Percentiles rank a stretch among this genome's conserved stretches.
Conservation (phyloP, 2,888 invertebrate genomes). For the Xylota segnis region DNA sequence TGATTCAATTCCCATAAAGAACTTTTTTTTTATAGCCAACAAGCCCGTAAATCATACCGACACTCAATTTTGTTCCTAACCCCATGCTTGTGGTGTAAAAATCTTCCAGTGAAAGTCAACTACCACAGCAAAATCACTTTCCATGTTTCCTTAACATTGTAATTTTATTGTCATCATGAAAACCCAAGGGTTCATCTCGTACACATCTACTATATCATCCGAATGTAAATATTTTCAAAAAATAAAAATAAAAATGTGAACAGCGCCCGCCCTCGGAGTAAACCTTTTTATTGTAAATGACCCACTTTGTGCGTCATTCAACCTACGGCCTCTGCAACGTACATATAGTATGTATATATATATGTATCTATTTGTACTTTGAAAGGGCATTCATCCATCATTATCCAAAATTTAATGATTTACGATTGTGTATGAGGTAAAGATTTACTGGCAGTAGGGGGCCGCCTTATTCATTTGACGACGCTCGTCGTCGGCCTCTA, state of each 20-base stretch:
- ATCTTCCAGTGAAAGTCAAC: not conserved
- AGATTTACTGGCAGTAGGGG: not conserved
- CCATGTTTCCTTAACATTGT: conserved; percentile 29
- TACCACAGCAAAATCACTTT: not conserved
- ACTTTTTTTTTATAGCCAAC: not conserved
- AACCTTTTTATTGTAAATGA: conserved; percentile 18
- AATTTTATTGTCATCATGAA: conserved; percentile 26
- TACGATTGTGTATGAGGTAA: conserved; percentile 21
- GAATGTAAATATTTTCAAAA: conserved; percentile 13
- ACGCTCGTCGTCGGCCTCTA: conserved; percentile 9
- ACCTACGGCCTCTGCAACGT: not conserved
- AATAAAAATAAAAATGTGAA: conserved; percentile 5
- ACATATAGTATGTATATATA: too few relatives aligned
- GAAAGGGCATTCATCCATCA: conserved; percentile 11
- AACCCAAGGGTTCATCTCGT: not conserved
- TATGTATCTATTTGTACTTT: not conserved
- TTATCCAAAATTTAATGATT: conserved; percentile 27
- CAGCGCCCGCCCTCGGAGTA: not conserved
- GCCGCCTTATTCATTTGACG: not conserved
- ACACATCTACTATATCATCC: conserved; percentile 3
- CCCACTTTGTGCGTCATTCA: conserved; percentile 23
- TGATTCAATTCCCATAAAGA: not conserved
- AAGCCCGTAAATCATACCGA: not conserved
- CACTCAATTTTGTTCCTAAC: not conserved
- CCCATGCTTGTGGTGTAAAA: not conserved